Percentiles rank a stretch among this genome's conserved stretches.
phyloP scores from a whole-genome alignment of 92 coral and sea anemone genomes.

The Parazoanthus swiftii region DNA sequence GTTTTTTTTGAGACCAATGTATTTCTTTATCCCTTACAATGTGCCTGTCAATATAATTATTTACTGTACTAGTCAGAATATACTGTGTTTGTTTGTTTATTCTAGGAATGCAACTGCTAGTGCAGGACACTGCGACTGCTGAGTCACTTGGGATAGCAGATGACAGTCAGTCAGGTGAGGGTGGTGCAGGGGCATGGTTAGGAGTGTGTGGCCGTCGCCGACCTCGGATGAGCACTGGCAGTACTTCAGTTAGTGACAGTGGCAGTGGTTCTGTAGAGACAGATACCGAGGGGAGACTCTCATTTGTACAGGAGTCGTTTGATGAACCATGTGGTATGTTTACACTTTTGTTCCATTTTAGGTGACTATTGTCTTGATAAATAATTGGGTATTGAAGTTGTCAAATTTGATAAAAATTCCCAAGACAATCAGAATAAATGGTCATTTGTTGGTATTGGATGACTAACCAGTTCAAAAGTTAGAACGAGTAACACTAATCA shows the following conservation, averaged over 20 bases:
- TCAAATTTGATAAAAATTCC: no score
- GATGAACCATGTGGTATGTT: conserved; percentile 70
- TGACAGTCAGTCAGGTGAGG: conserved; percentile 40
- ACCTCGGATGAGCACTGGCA: conserved; percentile 72
- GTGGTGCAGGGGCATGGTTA: conserved; percentile 36
- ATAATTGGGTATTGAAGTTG: background rate
- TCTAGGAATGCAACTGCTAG: conserved; percentile 73
- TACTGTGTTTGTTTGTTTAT: background rate
- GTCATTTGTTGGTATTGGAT: no score
- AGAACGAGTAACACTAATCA: no score
- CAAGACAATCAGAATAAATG: no score
- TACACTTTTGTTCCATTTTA: no score
- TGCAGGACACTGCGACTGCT: conserved; percentile 90
- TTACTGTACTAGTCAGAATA: no score
- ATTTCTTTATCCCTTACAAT: no score
- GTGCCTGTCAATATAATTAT: no score
- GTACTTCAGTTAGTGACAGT: conserved; percentile 64
- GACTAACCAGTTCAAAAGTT: no score
- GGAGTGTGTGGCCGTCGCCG: conserved; percentile 50
- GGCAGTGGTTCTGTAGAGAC: conserved; percentile 55
- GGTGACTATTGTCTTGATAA: background rate
- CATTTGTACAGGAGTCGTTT: conserved; percentile 45
- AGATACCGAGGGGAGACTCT: conserved; percentile 47
- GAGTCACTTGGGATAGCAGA: conserved; percentile 63
- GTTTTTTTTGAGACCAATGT: no score